A percentile compares a stretch with the other conserved stretches of the same genome.
Conservation (phyloP, 2,888 invertebrate species). For the Acronicta alni region DNA sequence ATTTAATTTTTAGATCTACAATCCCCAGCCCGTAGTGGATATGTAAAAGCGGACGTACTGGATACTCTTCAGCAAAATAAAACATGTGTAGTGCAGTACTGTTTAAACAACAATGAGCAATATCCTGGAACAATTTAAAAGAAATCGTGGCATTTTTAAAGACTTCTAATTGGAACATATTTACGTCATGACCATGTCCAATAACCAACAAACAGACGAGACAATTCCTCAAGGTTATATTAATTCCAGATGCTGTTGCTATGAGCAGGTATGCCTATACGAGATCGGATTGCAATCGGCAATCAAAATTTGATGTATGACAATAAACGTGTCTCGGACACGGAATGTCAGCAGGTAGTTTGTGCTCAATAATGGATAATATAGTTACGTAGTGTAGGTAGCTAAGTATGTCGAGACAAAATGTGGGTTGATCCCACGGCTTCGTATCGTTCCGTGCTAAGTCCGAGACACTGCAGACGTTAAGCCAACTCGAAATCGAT, state of each 20-base stretch:
- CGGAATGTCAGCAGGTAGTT: slow-evolving; percentile 25
- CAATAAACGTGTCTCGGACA: not conserved
- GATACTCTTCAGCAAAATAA: slow-evolving; percentile 5
- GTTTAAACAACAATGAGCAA: slow-evolving; percentile 32
- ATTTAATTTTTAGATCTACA: not conserved
- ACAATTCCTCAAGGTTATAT: slow-evolving; percentile 64
- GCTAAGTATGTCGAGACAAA: slow-evolving; percentile 23
- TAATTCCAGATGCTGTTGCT: slow-evolving; percentile 59
- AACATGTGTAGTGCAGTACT: slow-evolving; percentile 11
- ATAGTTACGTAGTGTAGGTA: slow-evolving; percentile 11
- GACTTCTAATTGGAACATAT: slow-evolving; percentile 44
- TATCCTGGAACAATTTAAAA: slow-evolving; percentile 51
- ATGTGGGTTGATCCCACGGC: slow-evolving; percentile 52
- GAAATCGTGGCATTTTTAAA: slow-evolving; percentile 53
- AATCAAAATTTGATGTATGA: slow-evolving; percentile 28
- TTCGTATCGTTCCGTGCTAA: slow-evolving; percentile 30
- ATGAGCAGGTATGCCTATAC: slow-evolving; percentile 31
- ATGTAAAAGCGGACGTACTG: slow-evolving; percentile 15
- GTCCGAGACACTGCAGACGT: slow-evolving; percentile 40
- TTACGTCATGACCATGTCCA: slow-evolving; percentile 55
- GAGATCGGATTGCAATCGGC: slow-evolving; percentile 32
- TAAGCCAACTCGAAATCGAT: slow-evolving; percentile 58
- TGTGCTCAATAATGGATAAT: slow-evolving; percentile 20
- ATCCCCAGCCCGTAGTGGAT: not conserved
- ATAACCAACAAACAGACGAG: slow-evolving; percentile 48